Percentiles rank a stretch among this genome's conserved stretches.
phyloP scores from a whole-genome alignment of 2,888 invertebrate species.

The Drosophila fungiperda region DNA sequence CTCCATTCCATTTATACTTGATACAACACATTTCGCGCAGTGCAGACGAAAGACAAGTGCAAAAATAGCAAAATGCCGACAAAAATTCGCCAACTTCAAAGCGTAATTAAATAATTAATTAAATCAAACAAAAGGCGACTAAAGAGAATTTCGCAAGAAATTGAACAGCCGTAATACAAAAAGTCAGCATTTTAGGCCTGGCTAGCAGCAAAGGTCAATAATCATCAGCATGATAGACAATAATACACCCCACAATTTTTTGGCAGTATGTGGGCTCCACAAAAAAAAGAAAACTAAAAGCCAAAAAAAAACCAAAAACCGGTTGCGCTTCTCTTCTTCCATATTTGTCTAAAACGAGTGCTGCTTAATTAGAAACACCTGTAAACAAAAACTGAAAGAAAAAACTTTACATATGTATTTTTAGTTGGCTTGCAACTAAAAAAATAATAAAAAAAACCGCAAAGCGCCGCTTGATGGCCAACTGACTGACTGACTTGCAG shows the following conservation, averaged over 20 bases:
- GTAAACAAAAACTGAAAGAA: conserved; percentile 35
- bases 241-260: conserved; percentile 40
- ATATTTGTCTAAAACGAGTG: conserved; percentile 57
- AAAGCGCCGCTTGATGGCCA: conserved; percentile 77
- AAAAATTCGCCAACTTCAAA: conserved; percentile 70
- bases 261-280: conserved; percentile 39
- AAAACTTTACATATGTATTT: conserved; percentile 17
- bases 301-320: conserved; percentile 27
- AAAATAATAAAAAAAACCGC: conserved; percentile 52
- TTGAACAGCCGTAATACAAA: conserved; percentile 45
- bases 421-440: conserved; percentile 27
- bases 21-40: conserved; percentile 1
- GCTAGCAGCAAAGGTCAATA: conserved; percentile 71
- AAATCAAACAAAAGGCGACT: conserved; percentile 70
- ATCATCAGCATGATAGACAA: conserved; percentile 62
- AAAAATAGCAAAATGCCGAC: conserved; percentile 21
- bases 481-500: conserved; percentile 72
- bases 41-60: conserved; percentile 34
- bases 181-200: conserved; percentile 44
- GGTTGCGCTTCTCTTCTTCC: conserved; percentile 45
- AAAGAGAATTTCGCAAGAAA: conserved; percentile 73
- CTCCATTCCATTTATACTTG: neutral
- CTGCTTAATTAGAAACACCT: conserved; percentile 80
- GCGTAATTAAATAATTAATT: conserved; percentile 81
- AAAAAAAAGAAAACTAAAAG: neutral